Percentiles rank a stretch among this genome's conserved stretches.
These are phyloP conservation scores for Strix aluco DNA, from an alignment of 2,113 vertebrate species.

Conservation along the genomic window DNA sequence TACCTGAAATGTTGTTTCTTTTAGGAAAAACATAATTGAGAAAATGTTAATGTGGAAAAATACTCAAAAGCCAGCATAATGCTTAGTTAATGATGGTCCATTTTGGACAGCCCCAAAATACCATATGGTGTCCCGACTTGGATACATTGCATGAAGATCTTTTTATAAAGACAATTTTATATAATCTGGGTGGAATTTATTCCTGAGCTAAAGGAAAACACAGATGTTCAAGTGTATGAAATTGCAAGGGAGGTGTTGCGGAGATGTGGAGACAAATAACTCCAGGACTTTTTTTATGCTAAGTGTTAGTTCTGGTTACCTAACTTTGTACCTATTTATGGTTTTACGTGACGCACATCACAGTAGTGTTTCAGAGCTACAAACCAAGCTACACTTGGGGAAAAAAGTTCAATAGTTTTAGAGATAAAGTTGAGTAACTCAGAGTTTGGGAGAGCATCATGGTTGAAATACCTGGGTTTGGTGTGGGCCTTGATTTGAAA, in stretches of 20 bases:
- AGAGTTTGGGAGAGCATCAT: background rate
- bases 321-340: conserved; percentile 55
- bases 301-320: conserved; percentile 64
- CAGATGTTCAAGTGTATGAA: conserved; percentile 65
- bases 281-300: conserved; percentile 40
- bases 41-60: background rate
- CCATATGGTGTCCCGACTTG: conserved; percentile 18
- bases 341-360: conserved; percentile 24
- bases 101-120: background rate
- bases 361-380: background rate
- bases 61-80: background rate
- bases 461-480: background rate
- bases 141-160: background rate
- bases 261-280: conserved; percentile 69
- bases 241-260: conserved; percentile 69
- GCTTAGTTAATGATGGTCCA: background rate
- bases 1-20: background rate
- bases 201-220: conserved; percentile 57
- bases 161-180: conserved; percentile 60
- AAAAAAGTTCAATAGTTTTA: background rate
- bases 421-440: background rate
- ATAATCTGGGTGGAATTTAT: conserved; percentile 60
- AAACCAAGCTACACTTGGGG: background rate
- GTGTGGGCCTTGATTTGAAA: background rate
- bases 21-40: background rate